Evolutionary conservation across 2,797 vertebrate species (phyloP), one percentile per base, ranked within the genome.

Genomic region (Spinus olivaceus): DNA sequence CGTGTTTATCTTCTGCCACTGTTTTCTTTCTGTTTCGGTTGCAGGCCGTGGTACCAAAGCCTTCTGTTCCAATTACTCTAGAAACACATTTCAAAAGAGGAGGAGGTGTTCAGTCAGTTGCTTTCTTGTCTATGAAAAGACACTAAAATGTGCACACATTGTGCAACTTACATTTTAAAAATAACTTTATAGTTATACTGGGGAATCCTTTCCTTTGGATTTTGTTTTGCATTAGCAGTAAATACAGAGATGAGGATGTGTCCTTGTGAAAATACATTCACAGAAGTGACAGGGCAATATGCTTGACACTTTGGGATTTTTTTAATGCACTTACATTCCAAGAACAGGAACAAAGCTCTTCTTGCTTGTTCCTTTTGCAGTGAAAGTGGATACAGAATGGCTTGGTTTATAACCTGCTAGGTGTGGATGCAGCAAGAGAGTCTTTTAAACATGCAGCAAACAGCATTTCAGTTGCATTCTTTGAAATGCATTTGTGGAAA

Each of bases 41-140:
- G 61, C 85, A 64, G 82, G 60, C 59, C 37, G 0, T 32, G 70
- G 35, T 67, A 14, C 72, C 93, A 35, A 81, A 88, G 53, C 50
- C 81, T 91, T 95, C 66, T 70, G 60, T 92, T 92, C 60, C 60
- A 76, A 18, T 77, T 72, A 64, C 80, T 93, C 81, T 64, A 78
- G 84, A 82, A 76, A 71, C 87, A 49, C 41, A 32, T 90, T 96
- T 91, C 86, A 24, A 32, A 91, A 92, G 88, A 94, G 76, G 86
- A 74, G 79, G 85, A 88, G 66, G 44, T 86, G 60, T 85, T 94
- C 86, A 86, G 60, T 59, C 85, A 76, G 35, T 87, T 77, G n/a
- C 85, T 80, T 84, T 53, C 59, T 56, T 71, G 59, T 82, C 65
- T 85, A 16, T 37, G 33, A 41, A 60, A 88, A 86, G 60, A 20